Evolutionary conservation across 2,113 vertebrate genomes (phyloP), one percentile per base, ranked within the genome.

Genomic region (Piaya cayana): DNA sequence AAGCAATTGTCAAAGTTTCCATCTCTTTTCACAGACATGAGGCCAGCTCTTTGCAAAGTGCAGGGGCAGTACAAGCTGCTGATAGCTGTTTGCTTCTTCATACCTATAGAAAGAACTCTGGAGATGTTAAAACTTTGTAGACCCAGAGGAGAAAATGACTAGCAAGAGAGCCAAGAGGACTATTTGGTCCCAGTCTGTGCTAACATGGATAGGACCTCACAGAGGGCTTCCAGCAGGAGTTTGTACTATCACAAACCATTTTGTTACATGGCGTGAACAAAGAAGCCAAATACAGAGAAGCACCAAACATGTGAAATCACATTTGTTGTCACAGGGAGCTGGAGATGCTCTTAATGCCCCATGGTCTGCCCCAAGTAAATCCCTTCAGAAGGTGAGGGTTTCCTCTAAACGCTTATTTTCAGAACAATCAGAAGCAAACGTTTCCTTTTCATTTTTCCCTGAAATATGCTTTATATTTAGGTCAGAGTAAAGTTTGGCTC

Each of bases 1-100:
- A 92, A 93, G 11, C 43, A 25, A n/a, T 34, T 64, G 71, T 71
- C 47, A 75, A 78, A 81, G 23, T 72, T 84, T 92, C 76, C 64
- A 39, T 36, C 68, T 80, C 56, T 74, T 81, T 70, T 56, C 11
- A 52, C 12, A 78, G 50, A 84, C 20, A 14, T 47, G n/a, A 75
- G n/a, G 42, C 32, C 34, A 47, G 49, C 4, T 70, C 29, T 55
- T 22, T 86, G 21, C 56, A 75, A 84, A 81, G 32, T 20, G 47
- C 72, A 88, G 63, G 83, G 30, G 29, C 23, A 47, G 9, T 22
- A 6, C 72, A 82, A 81, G 18, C 39, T 43, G 16, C 26, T 75
- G 32, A 19, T 45, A 90, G 47, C 15, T 15, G 11, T 74, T 80
- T 81, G 6, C 26, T 71, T 81, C 29, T 82, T 91, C 19, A 29